Base-by-base conservation (phyloP, 1,140 invertebrate species). In the Harlomillsia oculata region DNA sequence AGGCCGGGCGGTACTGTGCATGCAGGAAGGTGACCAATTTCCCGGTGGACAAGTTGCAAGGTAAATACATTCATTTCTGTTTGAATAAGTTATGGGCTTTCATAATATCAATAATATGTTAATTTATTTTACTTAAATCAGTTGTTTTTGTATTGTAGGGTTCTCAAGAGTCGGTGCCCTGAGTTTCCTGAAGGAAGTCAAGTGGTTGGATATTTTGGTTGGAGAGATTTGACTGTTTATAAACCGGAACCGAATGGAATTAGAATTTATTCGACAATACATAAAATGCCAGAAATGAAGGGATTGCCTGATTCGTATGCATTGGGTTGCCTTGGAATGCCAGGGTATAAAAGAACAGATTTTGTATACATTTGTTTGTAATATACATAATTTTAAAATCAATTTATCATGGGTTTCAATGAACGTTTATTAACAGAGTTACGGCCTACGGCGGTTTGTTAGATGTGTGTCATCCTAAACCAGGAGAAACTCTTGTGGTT, bases 381-480 rank as follows among this genome's bases (percentile, higher is more conserved):
- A 28, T 21, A 9, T 6, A 11, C n/a, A 28, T 9, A 41, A 43
- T 8, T 46, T 21, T 28, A 21, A 18, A 11, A 8, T 36, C 18
- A 37, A 9, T 37, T 56, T 16, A 32, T 18, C 25, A 32, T 25
- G 11, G 13, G 20, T n/a, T 48, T 26, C 40, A 16, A 23, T 44
- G 16, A 16, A 16, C 20, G 13, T 32, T 37, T 23, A 16, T 29
- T 59, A 14, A 2, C 2, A 62, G 55, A 20, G 46, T 79, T 53
- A 83, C 82, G 6, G 82, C 83, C 1, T 85, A 83, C 66, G 84
- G 85, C 68, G 84, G 84, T 0, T 73, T 86, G n/a, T 62, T 80
- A 20, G 76, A 84, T 59, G 69, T 84, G 30, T 83, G 82, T 57
- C 67, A 81, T n/a, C 82, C 83, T 1, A 79, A 83, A 70, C 48